These are phyloP conservation scores for Teleogryllus occipitalis DNA, from an alignment of 1,140 invertebrate species.

Conservation along the genomic window DNA sequence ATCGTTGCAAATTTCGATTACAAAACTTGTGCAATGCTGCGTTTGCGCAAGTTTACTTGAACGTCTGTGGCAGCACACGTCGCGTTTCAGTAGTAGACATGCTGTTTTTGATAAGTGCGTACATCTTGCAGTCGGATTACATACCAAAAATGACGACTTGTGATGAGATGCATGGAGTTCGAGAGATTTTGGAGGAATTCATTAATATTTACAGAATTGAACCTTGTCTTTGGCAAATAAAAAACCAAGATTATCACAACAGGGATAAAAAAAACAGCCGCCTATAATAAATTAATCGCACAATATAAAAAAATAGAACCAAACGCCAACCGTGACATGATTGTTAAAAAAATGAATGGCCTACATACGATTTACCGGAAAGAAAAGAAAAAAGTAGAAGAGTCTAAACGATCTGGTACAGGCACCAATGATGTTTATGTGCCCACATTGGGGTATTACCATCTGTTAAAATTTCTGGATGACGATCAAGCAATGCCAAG, in stretches of 20 bases:
- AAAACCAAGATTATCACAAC: slow-evolving; percentile 30
- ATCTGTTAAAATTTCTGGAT: slow-evolving; percentile 29
- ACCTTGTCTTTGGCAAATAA: slow-evolving; percentile 31
- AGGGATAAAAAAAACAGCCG: slow-evolving; percentile 27
- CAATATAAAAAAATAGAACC: slow-evolving; percentile 30
- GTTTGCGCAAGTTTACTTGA: too few species aligned
- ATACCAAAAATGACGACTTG: too few species aligned
- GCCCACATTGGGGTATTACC: slow-evolving; percentile 30
- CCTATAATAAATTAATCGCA: slow-evolving; percentile 28
- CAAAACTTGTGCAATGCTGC: too few species aligned
- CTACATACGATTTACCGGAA: slow-evolving; percentile 29
- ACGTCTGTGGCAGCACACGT: too few species aligned
- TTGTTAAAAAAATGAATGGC: slow-evolving; percentile 32
- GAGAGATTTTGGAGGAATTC: slow-evolving; percentile 22
- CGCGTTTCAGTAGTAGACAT: too few species aligned
- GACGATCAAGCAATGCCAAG: slow-evolving; percentile 26
- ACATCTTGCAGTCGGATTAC: too few species aligned
- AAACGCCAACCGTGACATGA: slow-evolving; percentile 25
- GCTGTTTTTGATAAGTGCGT: too few species aligned
- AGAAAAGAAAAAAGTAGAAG: slow-evolving; percentile 31
- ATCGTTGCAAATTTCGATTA: too few species aligned
- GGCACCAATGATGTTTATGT: slow-evolving; percentile 29
- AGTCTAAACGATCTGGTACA: slow-evolving; percentile 27
- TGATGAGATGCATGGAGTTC: too few species aligned
- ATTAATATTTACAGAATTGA: slow-evolving; percentile 30